Evolutionary conservation across 2,113 vertebrate species (phyloP).

Genomic region (Semicossyphus pulcher): DNA sequence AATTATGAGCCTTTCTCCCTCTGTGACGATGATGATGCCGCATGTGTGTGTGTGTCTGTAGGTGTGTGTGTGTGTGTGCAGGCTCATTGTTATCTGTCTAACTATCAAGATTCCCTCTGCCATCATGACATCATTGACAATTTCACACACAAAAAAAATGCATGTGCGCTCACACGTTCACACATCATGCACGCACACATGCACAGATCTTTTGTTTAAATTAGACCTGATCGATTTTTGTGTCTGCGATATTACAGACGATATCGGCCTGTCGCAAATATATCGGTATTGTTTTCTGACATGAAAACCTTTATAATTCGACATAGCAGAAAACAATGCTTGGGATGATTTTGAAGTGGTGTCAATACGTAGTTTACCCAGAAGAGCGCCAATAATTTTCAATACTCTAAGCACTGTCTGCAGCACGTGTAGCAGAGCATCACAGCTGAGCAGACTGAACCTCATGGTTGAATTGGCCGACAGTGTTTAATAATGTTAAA

Average conservation of each 20-base stretch:
- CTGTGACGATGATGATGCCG: slow-evolving; percentile 75
- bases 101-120: slow-evolving; percentile 64
- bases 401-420: background rate
- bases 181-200: background rate
- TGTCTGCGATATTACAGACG: too few species aligned
- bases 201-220: slow-evolving; percentile 45
- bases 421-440: too few species aligned
- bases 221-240: background rate
- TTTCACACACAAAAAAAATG: slow-evolving; percentile 11
- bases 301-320: too few species aligned
- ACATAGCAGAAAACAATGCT: background rate
- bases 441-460: too few species aligned
- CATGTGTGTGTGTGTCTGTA: slow-evolving; percentile 17
- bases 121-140: slow-evolving; percentile 65
- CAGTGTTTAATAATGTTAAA: background rate
- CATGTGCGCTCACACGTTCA: background rate
- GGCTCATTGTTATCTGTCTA: slow-evolving; percentile 68
- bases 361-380: too few species aligned
- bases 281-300: too few species aligned
- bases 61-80: slow-evolving; percentile 24
- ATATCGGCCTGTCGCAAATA: too few species aligned
- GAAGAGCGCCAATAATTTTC: background rate
- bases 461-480: too few species aligned
- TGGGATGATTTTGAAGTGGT: background rate
- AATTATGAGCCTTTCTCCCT: slow-evolving; percentile 83